Conservation (phyloP, 2,113 vertebrate species). For the Prunella himalayana region DNA sequence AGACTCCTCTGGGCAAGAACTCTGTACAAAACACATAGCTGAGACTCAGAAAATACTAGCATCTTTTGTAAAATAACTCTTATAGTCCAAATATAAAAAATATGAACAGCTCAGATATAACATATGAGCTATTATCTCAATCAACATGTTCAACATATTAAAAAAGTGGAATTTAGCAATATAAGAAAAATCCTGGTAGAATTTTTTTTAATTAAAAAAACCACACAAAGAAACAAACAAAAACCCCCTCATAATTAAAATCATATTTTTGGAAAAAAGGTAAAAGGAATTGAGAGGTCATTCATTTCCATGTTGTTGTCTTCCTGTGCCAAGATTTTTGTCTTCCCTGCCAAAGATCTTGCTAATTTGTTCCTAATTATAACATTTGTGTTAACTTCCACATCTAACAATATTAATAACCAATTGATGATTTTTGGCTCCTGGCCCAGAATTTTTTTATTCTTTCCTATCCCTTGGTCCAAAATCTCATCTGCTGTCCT, state of each 20-base stretch:
- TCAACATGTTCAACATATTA: accelerated
- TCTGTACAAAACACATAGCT: background rate
- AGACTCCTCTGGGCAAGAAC: background rate
- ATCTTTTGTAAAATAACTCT: background rate
- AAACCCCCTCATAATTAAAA: accelerated
- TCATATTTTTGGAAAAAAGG: background rate
- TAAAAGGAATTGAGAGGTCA: background rate
- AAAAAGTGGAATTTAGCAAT: background rate
- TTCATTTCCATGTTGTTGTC: background rate
- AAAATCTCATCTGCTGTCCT: background rate
- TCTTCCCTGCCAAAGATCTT: background rate
- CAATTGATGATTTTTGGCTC: background rate
- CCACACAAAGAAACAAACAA: background rate
- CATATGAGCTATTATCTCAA: background rate
- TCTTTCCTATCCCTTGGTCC: background rate
- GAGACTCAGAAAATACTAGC: background rate
- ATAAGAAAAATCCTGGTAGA: background rate
- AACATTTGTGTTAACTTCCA: background rate
- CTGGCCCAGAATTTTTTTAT: background rate
- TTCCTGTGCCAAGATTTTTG: background rate
- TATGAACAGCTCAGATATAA: background rate
- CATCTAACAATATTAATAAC: background rate
- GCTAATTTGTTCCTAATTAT: background rate
- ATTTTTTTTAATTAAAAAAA: background rate
- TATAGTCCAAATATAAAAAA: background rate